Conservation (phyloP, 2,888 invertebrate species). For the Thymelicus lineola region DNA sequence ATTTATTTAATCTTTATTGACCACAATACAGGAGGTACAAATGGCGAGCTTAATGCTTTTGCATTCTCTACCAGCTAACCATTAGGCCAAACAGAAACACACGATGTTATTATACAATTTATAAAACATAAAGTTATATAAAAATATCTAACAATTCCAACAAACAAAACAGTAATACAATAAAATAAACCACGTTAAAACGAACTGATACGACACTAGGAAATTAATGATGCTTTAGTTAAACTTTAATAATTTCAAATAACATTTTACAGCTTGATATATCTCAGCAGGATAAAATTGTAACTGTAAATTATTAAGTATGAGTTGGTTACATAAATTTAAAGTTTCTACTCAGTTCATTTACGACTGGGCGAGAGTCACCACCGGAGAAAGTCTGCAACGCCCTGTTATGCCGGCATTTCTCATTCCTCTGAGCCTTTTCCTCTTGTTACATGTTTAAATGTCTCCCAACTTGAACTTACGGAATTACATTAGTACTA, state of each 20-base stretch:
- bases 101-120: no score
- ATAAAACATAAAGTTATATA: no score
- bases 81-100: no score
- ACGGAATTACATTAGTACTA: constrained; percentile 17
- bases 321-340: constrained; percentile 39
- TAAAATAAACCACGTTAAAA: not conserved
- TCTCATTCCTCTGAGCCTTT: constrained; percentile 74
- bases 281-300: constrained; percentile 21
- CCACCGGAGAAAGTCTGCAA: constrained; percentile 72
- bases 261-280: not conserved
- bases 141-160: not conserved
- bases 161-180: not conserved
- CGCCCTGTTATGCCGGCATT: constrained; percentile 78
- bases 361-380: constrained; percentile 52
- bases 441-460: constrained; percentile 71
- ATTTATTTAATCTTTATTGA: no score
- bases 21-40: no score
- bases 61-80: no score
- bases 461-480: constrained; percentile 54
- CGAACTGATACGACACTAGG: not conserved
- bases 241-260: not conserved
- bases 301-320: constrained; percentile 36
- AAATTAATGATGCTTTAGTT: not conserved
- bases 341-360: constrained; percentile 38
- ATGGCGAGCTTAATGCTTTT: no score